These are phyloP conservation scores for Molossus molossus DNA, from an alignment of 2,797 vertebrate species.

Conservation along the genomic window DNA sequence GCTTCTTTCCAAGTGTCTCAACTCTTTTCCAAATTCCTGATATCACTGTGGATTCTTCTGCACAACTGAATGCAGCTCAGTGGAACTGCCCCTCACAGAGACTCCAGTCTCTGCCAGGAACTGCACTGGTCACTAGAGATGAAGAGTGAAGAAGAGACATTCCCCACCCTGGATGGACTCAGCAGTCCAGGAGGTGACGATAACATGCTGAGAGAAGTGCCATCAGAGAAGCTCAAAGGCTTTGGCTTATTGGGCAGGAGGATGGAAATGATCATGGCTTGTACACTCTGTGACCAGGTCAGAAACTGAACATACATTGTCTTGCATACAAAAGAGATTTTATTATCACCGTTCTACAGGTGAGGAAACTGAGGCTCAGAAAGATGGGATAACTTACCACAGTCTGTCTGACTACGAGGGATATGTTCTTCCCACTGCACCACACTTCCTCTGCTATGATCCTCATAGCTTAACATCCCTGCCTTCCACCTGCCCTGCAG, in stretches of 20 bases:
- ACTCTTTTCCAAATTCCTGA: slow-evolving; percentile 22
- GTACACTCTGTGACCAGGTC: neutral
- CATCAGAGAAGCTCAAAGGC: neutral
- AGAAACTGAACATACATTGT: neutral
- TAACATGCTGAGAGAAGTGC: neutral
- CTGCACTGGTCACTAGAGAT: neutral
- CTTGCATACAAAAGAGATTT: neutral
- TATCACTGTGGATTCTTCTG: neutral
- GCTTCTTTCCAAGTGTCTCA: slow-evolving; percentile 45
- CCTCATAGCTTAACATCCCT: neutral
- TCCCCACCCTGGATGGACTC: neutral
- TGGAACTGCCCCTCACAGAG: neutral
- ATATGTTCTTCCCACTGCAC: neutral
- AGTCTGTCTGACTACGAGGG: neutral
- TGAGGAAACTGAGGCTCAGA: neutral
- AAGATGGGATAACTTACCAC: neutral
- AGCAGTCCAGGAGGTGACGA: neutral
- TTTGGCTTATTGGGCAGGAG: neutral
- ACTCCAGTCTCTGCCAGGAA: neutral
- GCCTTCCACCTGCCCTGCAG: no score
- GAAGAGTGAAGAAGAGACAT: neutral
- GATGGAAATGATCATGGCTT: neutral
- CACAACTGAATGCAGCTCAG: neutral
- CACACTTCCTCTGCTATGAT: neutral
- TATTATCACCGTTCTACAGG: neutral